phyloP scores from a whole-genome alignment of 1,140 invertebrate genomes.

The Pararge aegeria region DNA sequence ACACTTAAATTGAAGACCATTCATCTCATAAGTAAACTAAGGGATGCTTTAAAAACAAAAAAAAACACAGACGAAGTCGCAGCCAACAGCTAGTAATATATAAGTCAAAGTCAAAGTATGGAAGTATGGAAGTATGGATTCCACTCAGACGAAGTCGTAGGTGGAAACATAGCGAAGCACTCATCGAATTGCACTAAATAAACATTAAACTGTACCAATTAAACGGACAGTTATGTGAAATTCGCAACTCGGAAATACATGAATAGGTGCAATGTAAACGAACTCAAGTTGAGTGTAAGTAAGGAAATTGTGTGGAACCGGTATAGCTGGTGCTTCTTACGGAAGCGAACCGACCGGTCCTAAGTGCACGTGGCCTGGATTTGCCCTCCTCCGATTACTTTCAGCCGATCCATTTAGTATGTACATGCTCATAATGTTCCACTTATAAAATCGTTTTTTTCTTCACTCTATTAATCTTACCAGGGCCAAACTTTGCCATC shows the following conservation, averaged over 20 bases:
- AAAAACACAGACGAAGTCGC: no score
- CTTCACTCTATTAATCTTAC: no score
- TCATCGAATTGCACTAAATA: no score
- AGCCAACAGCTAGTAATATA: no score
- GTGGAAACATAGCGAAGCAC: no score
- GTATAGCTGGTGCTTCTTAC: conserved; percentile 20
- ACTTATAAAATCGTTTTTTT: not conserved
- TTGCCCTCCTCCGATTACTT: conserved; percentile 15
- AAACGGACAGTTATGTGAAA: not conserved
- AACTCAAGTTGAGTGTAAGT: conserved; percentile 9
- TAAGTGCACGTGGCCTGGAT: conserved; percentile 26
- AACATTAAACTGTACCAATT: not conserved
- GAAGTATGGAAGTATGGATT: no score
- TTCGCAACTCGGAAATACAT: conserved; percentile 5
- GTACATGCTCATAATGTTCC: not conserved
- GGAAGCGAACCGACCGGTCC: conserved; percentile 31
- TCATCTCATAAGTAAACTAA: no score
- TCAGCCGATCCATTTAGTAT: conserved; percentile 1
- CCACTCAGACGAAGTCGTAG: no score
- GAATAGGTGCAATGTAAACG: conserved; percentile 4
- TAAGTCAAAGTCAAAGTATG: no score
- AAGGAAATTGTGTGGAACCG: conserved; percentile 19
- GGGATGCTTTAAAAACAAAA: no score
- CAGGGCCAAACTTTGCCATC: no score
- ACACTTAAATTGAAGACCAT: no score